phyloP scores from a whole-genome alignment of 2,113 vertebrate species.

The Saccopteryx leptura region DNA sequence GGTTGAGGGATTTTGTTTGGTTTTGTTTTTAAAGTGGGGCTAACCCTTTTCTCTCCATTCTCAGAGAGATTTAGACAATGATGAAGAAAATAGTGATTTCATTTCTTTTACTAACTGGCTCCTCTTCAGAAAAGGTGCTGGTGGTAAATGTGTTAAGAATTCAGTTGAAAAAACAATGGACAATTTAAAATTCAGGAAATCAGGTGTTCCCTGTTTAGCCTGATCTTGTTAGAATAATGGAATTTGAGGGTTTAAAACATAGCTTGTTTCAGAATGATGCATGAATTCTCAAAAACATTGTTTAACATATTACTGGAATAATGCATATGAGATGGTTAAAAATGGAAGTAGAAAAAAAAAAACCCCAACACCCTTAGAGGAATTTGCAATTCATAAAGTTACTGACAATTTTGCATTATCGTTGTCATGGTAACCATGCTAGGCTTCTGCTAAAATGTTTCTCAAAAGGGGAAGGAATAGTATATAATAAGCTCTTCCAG shows the following conservation, averaged over 20 bases:
- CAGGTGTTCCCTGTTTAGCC: conserved; percentile 41
- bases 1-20: background rate
- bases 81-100: background rate
- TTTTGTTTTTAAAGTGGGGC: background rate
- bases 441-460: conserved; percentile 83
- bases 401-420: conserved; percentile 85
- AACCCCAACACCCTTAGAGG: conserved; percentile 81
- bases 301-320: conserved; percentile 85
- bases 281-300: conserved; percentile 82
- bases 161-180: conserved; percentile 60
- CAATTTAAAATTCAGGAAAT: conserved; percentile 58
- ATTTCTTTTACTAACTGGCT: conserved; percentile 38
- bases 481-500: conserved; percentile 84
- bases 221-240: conserved; percentile 71
- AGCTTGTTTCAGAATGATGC: conserved; percentile 81
- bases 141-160: background rate
- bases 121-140: conserved; percentile 47
- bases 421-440: conserved; percentile 81
- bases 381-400: conserved; percentile 88
- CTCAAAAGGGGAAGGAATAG: conserved; percentile 81
- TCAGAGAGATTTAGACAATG: conserved; percentile 7
- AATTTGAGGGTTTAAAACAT: conserved; percentile 77
- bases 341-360: conserved; percentile 80
- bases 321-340: conserved; percentile 85
- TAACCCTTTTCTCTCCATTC: background rate